These are phyloP conservation scores for Cephus sareptanus DNA, from an alignment of 2,888 invertebrate genomes.

Conservation along the genomic window DNA sequence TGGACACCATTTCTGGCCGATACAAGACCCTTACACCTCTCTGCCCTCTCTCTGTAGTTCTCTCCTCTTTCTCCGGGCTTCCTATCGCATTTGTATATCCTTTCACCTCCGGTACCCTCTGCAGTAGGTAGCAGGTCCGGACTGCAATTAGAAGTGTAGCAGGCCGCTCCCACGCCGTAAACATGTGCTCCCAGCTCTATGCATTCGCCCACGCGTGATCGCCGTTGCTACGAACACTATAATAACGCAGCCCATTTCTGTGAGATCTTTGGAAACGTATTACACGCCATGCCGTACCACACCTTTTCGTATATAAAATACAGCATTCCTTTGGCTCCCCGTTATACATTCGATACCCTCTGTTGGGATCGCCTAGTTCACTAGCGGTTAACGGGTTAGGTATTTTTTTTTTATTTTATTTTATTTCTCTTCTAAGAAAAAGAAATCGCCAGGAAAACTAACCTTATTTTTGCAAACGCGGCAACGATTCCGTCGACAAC, in stretches of 20 bases:
- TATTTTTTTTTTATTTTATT: not conserved
- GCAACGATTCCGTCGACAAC: not conserved
- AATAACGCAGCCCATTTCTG: not conserved
- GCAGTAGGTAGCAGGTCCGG: slow-evolving; percentile 30
- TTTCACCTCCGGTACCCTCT: not conserved
- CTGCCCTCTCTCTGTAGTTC: not conserved
- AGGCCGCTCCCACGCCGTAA: slow-evolving; percentile 40
- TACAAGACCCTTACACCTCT: not conserved
- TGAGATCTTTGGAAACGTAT: not conserved
- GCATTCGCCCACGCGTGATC: slow-evolving; percentile 30
- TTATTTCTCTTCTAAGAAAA: not conserved
- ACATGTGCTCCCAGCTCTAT: slow-evolving; percentile 29
- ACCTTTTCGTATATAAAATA: slow-evolving; percentile 4
- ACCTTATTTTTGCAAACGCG: not conserved
- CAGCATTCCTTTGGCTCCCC: not conserved
- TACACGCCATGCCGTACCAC: not conserved
- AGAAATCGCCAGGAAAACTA: not conserved
- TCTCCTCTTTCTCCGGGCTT: not conserved
- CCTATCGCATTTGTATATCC: not conserved
- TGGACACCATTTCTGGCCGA: not conserved
- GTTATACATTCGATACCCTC: not conserved
- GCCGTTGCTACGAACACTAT: not conserved
- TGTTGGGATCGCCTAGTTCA: not conserved
- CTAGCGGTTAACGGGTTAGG: not conserved
- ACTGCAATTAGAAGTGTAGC: slow-evolving; percentile 47